Evolutionary conservation across 1,140 invertebrate genomes (phyloP), one percentile per base, ranked within the genome.

Genomic region (Dinothrombium tinctorium): DNA sequence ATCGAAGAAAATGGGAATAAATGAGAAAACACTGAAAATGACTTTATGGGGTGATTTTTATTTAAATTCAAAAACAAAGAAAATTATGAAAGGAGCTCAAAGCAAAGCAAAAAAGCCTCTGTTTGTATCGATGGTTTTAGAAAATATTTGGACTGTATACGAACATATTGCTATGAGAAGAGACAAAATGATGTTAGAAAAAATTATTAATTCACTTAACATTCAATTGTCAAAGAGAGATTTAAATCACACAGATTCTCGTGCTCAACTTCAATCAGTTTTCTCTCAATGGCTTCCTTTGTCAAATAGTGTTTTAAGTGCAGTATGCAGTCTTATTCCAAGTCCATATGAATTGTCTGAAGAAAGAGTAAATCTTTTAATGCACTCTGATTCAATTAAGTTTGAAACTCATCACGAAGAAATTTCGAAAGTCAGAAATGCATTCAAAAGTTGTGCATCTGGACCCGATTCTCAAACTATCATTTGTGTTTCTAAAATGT

Each of bases 31-130:
- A 24, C 57, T 81, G 6, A 68, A 69, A 50, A 76, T 73, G 60
- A 74, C 81, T 1, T 60, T 98, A 6, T 95, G 92, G 83, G 90
- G 90, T 36, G 86, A 99, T 61, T 94, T 67, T 63, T 99, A 82
- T 57, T 67, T 90, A 12, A 82, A 89, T 57, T 55, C 63, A 1
- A 90, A 90, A 61, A 69, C 71, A 2, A 92, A 89, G 58, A 65
- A 71, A 47, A 78, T 92, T 35, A 62, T 77, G 61, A 74, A 74
- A 60, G 87, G 86, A 22, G 92, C 92, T 8, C 77, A 89, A 60
- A 49, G 75, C 50, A 92, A 87, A 56, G 81, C 76, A 0, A 96
- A 96, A 56, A 86, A 84, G 51, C 82, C 90, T 0, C 59, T 99
- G 44, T 98, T 96, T 64, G 86, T 94, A 9, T 82, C 94, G 58